These are phyloP conservation scores for Leucophora obtusa DNA, from an alignment of 2,888 invertebrate species.

Conservation along the genomic window DNA sequence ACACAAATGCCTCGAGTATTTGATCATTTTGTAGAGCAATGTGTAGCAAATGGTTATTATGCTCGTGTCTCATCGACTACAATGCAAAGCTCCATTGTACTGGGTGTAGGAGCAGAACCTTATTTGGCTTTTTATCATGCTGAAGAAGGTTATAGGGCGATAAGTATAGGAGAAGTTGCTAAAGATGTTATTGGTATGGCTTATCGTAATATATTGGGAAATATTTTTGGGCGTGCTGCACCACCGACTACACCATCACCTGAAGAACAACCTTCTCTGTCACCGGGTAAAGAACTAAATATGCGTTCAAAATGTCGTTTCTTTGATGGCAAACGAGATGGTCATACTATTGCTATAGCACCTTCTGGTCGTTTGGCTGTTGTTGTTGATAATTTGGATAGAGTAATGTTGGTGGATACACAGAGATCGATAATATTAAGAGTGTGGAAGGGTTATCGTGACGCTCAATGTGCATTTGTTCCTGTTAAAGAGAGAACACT, in stretches of 20 bases:
- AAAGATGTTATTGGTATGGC: conserved; percentile 86
- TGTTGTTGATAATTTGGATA: conserved; percentile 90
- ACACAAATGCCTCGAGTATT: conserved; percentile 83
- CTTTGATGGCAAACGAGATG: conserved; percentile 88
- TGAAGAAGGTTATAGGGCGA: conserved; percentile 90
- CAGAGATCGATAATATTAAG: conserved; percentile 87
- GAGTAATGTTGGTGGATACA: conserved; percentile 92
- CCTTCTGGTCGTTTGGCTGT: conserved; percentile 87
- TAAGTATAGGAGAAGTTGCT: conserved; percentile 93
- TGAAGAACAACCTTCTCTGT: conserved; percentile 71
- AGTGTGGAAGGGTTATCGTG: conserved; percentile 97
- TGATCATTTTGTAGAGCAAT: conserved; percentile 87
- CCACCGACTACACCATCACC: conserved; percentile 77
- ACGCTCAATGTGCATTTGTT: conserved; percentile 96
- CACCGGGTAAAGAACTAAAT: conserved; percentile 80
- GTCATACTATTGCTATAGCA: conserved; percentile 86
- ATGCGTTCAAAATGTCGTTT: conserved; percentile 90
- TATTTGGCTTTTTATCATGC: conserved; percentile 94
- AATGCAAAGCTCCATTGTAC: conserved; percentile 86
- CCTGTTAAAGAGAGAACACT: conserved; percentile 85
- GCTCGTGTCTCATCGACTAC: conserved; percentile 85
- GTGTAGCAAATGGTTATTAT: conserved; percentile 74
- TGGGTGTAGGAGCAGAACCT: conserved; percentile 89
- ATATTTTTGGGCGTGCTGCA: conserved; percentile 76
- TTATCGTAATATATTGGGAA: conserved; percentile 88